Evolutionary conservation across 2,888 invertebrate genomes (phyloP), one percentile per base, ranked within the genome.

Genomic region (Rhagonycha fulva): DNA sequence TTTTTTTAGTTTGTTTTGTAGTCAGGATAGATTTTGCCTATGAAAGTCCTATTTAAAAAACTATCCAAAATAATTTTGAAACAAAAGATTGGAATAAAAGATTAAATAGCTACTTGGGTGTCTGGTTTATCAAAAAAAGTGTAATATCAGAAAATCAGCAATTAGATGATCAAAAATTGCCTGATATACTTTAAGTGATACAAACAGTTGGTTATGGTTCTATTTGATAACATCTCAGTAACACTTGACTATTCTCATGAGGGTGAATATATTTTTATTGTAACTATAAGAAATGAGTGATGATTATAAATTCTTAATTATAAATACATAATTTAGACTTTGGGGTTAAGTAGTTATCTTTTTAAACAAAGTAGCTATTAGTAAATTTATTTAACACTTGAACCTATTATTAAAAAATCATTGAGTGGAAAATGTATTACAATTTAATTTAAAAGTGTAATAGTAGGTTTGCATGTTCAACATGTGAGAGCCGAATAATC

Each of bases 131-230:
- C 82, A 81, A 84, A 85, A 19, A 84, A 84, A 84, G 84, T 85
- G 82, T 83, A 82, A 81, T 84, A 85, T 84, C 83, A 78, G 82
- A 78, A 83, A 84, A 85, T 84, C 84, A 83, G 81, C 81, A 47
- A 47, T 47, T 47, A 47, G n/a, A 47, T 47, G 84, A 84, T 85
- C 84, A 81, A 78, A 83, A 80, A 83, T 82, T 84, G 84, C 83
- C 84, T 85, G 84, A 85, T 84, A 82, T 82, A 83, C 82, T 85
- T 82, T 82, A 83, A 84, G 84, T 84, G 82, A 83, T 82, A 80
- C 79, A 76, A 81, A 80, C 80, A 79, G 80, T 81, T 81, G 81
- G 80, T 80, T 82, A 78, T 82, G 81, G n/a, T 47, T 80, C 79
- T 72, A 80, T 75, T 67, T 76, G 73, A 75, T 76, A 63, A 68